These are phyloP conservation scores for Linyphia triangularis DNA, from an alignment of 2,888 invertebrate species.

Conservation along the genomic window DNA sequence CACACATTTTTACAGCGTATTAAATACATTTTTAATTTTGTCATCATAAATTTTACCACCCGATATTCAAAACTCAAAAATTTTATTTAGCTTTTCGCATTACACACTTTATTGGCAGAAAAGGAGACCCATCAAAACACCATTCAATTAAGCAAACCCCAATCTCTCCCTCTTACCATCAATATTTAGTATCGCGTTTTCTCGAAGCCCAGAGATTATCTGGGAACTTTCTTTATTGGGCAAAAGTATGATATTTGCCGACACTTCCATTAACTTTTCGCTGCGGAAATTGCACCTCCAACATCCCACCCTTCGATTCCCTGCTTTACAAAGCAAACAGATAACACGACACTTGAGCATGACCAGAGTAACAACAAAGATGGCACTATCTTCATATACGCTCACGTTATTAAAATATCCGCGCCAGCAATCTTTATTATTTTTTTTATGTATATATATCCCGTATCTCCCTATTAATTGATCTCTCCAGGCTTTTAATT, in stretches of 20 bases:
- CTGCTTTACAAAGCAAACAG: background rate
- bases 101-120: too few species aligned
- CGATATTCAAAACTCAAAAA: too few species aligned
- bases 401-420: conserved; percentile 5
- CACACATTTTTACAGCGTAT: too few species aligned
- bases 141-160: background rate
- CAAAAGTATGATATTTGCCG: conserved; percentile 6
- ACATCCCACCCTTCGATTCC: background rate
- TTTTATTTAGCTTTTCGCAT: too few species aligned
- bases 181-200: background rate
- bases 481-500: conserved; percentile 22
- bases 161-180: background rate
- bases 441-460: background rate
- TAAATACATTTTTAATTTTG: too few species aligned
- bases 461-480: conserved; percentile 12
- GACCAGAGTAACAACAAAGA: background rate
- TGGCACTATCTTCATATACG: background rate
- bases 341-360: background rate
- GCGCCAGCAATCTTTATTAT: background rate
- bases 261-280: background rate
- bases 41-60: too few species aligned
- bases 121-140: background rate
- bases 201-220: background rate
- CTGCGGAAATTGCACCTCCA: conserved; percentile 28
- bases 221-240: background rate